Base-by-base conservation (phyloP, 2,797 vertebrate genomes). In the Synaphobranchus kaupii region DNA sequence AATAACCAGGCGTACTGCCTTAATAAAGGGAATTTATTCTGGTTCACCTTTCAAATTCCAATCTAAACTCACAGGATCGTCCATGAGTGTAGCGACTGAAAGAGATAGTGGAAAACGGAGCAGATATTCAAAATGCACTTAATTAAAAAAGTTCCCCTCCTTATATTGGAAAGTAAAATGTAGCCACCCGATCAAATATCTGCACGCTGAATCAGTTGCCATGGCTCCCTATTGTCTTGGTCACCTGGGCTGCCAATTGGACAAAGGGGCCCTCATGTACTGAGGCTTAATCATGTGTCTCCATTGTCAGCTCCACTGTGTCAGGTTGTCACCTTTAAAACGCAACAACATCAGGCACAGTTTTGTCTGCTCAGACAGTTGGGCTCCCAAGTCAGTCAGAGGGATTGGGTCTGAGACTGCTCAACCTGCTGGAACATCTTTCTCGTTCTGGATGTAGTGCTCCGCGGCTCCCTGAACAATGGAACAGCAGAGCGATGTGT, bases 171-270 rank as follows among this genome's bases (percentile, higher is more conserved):
- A 87, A 87, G 84, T 76, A 89, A 86, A 86, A 85, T 22, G 86
- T 86, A 88, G 89, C 80, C 85, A 83, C 80, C 89, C 80, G 88
- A 71, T 89, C 88, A 71, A 84, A 86, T 88, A 87, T 88, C 88
- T 68, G 84, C 8, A 31, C 84, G 87, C 83, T 88, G 83, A n/a
- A 84, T 56, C 47, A 12, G 87, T 90, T 91, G 89, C 87, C 87
- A 92, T 90, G 86, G 87, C 88, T 89, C 47, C 85, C 47, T 78
- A 88, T 89, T 90, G 90, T 91, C 90, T 89, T 81, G 52, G 88
- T 90, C 90, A 90, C 87, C 89, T 88, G 84, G 78, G 60, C 63
- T 84, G 22, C 66, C 44, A 7, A 56, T 83, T 73, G 20, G 71
- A 89, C 89, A 88, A 88, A 86, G 71, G 54, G 84, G 86, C 58